Evolutionary conservation across 64 coral and sea anemone genomes (phyloP), one percentile per base, ranked within the genome.

Genomic region (Pocillopora damicornis): DNA sequence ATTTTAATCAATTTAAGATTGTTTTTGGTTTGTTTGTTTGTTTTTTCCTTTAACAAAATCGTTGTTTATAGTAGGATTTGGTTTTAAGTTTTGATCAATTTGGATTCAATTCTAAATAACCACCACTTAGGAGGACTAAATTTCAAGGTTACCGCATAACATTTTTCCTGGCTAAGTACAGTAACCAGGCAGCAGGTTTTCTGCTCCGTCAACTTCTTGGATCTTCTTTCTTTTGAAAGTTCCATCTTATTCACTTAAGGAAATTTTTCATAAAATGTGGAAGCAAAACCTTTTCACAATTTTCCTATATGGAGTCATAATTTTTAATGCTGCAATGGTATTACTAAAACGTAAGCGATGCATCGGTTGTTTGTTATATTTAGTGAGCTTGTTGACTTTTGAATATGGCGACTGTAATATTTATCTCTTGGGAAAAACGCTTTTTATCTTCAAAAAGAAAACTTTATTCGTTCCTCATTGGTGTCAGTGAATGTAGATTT

Each of bases 301-400:
- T 25, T 37, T n/a, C 8, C 65, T 85, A 13, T 85, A 65, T 58
- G 81, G 81, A 73, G 58, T 85, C 17, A 85, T 85, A 25, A 15
- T 85, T 1, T 85, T 72, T 37, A 85, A 85, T 72, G 63, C 81
- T 25, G 81, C 22, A 15, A 58, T n/a, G 42, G 20, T 51, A 51
- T 2, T 85, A 4, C 12, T 85, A 14, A 85, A 85, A n/a, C 18
- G 81, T 85, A 72, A 85, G 81, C 71, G 22, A 25, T 30, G 16
- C 16, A 16, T 67, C 22, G 6, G 22, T 23, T 25, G 7, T n/a
- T 25, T n/a, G 5, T n/a, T 71, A 7, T n/a, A 71, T 71, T 71
- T 71, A 51, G 42, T 51, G 42, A 51, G 2, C 42, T 51, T 30
- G 30, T 30, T 30, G 30, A 30, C 30, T 30, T 30, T 30, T 30